Conservation (phyloP, 2,113 vertebrate genomes). For the Isichthys henryi region DNA sequence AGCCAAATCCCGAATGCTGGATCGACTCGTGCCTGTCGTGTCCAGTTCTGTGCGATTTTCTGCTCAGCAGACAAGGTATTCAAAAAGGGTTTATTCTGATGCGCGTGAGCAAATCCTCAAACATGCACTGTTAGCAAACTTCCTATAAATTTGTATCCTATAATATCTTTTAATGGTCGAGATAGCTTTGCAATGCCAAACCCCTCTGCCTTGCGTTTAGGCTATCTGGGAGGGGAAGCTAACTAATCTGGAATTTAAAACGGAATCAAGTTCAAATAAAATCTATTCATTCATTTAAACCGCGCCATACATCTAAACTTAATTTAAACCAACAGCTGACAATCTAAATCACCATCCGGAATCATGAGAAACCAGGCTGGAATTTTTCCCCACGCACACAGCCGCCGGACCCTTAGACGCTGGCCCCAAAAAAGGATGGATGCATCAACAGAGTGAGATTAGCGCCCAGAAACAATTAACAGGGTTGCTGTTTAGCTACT, state of each 20-base stretch:
- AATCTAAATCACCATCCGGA: constrained; percentile 69
- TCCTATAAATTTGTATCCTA: constrained; percentile 40
- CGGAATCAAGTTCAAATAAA: constrained; percentile 87
- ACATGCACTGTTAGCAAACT: constrained; percentile 7
- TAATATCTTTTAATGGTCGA: constrained; percentile 40
- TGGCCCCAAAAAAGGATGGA: neutral
- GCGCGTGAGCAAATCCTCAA: neutral
- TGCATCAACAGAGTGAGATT: neutral
- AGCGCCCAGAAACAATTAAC: neutral
- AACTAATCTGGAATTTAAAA: constrained; percentile 79
- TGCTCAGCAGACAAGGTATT: neutral
- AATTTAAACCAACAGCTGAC: constrained; percentile 76
- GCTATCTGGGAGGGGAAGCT: constrained; percentile 69
- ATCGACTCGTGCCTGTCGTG: neutral
- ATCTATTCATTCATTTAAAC: constrained; percentile 81
- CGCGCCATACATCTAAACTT: constrained; percentile 76
- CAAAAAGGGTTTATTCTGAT: neutral
- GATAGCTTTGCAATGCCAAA: constrained; percentile 47
- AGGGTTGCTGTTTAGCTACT: neutral
- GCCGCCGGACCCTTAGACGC: neutral
- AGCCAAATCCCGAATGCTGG: neutral
- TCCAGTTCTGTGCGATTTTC: neutral
- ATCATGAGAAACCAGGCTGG: constrained; percentile 5
- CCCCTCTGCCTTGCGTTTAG: constrained; percentile 62
- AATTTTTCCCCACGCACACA: neutral